Conservation (phyloP, 2,888 invertebrate species). For the Dicranocentrus wangi region DNA sequence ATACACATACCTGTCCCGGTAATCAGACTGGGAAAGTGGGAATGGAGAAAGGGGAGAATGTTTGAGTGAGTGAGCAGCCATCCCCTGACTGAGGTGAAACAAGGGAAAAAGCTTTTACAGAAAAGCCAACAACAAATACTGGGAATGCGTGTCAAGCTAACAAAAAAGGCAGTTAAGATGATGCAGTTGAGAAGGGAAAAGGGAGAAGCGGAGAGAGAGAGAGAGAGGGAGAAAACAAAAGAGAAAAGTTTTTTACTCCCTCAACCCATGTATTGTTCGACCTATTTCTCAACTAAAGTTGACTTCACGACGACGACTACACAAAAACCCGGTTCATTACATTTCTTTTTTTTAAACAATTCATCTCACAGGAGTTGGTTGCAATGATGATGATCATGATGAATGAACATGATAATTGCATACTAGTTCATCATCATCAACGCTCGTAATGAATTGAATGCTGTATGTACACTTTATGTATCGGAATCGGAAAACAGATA, state of each 20-base stretch:
- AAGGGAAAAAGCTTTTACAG: constrained; percentile 46
- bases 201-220: neutral
- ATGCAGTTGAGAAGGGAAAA: neutral
- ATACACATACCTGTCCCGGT: constrained; percentile 50
- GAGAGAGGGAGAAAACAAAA: neutral
- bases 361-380: no score
- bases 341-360: no score
- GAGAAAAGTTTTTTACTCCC: neutral
- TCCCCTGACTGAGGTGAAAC: constrained; percentile 21
- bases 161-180: constrained; percentile 30
- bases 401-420: no score
- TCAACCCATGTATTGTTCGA: no score
- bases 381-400: no score
- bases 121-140: constrained; percentile 24
- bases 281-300: no score
- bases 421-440: no score
- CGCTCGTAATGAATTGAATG: no score
- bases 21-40: constrained; percentile 37
- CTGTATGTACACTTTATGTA: no score
- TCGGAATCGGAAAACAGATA: no score
- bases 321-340: no score
- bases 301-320: no score
- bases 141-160: constrained; percentile 38
- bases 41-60: constrained; percentile 7
- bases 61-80: constrained; percentile 13